Conservation (phyloP, 2,888 invertebrate species). For the Ditylenchus weischeri region DNA sequence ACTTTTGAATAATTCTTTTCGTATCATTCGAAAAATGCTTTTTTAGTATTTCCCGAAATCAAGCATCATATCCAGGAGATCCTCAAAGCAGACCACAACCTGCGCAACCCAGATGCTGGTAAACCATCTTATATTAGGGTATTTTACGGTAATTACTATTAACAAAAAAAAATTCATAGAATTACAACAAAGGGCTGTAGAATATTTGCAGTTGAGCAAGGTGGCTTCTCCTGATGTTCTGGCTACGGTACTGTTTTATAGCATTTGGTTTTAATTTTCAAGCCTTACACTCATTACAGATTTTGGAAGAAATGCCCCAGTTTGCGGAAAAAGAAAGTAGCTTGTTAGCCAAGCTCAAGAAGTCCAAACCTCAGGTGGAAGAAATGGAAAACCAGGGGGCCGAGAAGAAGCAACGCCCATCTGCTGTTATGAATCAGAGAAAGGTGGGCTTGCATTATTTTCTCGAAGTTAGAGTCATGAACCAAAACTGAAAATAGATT, state of each 20-base stretch:
- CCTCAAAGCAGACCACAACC: conserved; percentile 65
- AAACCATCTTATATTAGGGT: no score
- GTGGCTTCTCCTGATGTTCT: conserved; percentile 93
- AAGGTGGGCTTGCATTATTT: conserved; percentile 4
- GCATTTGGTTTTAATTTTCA: conserved; percentile 10
- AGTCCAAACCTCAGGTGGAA: conserved; percentile 91
- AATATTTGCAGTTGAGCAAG: conserved; percentile 91
- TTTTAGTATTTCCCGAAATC: conserved; percentile 85
- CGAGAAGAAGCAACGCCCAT: conserved; percentile 56
- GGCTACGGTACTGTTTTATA: conserved; percentile 58
- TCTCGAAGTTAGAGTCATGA: no score
- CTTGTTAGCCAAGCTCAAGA: conserved; percentile 92
- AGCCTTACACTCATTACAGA: conserved; percentile 35
- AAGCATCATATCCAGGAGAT: conserved; percentile 85
- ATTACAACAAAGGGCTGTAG: conserved; percentile 93
- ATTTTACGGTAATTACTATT: no score
- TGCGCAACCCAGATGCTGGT: conserved; percentile 85
- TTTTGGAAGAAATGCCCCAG: conserved; percentile 97
- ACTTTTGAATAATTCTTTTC: no score
- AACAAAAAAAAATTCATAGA: no score
- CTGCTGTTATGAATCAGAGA: conserved; percentile 41
- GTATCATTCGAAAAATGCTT: no score
- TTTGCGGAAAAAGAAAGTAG: conserved; percentile 92
- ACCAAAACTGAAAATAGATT: no score
- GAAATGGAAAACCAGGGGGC: conserved; percentile 64